Evolutionary conservation across 2,113 vertebrate genomes (phyloP).

Genomic region (Sceloporus undulatus): DNA sequence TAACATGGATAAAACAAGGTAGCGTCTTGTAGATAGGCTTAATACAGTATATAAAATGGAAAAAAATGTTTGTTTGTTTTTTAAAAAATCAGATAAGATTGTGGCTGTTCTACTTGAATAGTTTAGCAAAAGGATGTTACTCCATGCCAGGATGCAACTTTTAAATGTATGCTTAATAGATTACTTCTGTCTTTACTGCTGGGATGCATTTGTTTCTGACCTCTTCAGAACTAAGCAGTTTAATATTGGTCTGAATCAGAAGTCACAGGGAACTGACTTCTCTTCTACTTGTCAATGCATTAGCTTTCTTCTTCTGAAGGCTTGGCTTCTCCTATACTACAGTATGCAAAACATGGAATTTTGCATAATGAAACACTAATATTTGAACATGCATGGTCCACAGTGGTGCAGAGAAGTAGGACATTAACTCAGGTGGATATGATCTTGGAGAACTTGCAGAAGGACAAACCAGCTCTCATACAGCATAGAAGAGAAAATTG

Average conservation of each 20-base stretch:
- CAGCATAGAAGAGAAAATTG: not conserved
- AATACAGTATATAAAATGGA: not conserved
- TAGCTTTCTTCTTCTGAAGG: not conserved
- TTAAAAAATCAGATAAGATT: not conserved
- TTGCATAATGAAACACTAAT: slow-evolving; percentile 35
- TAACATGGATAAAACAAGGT: not conserved
- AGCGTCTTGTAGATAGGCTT: not conserved
- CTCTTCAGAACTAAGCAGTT: not conserved
- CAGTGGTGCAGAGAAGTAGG: slow-evolving; percentile 1
- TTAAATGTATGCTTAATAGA: not conserved
- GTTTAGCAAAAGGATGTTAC: not conserved
- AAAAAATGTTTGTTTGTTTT: not conserved
- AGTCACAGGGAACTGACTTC: not conserved
- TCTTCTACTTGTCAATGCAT: not conserved
- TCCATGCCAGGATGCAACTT: not conserved
- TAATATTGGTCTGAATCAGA: not conserved
- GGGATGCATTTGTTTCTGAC: not conserved
- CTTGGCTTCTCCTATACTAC: slow-evolving; percentile 6
- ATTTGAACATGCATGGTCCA: slow-evolving; percentile 32
- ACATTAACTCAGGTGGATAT: not conserved
- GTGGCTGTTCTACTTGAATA: not conserved
- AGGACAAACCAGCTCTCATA: not conserved
- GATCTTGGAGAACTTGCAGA: not conserved
- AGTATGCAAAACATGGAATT: not conserved
- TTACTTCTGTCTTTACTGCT: slow-evolving; percentile 7